Conservation (phyloP, 2,888 invertebrate species). For the Drosophila monieri region DNA sequence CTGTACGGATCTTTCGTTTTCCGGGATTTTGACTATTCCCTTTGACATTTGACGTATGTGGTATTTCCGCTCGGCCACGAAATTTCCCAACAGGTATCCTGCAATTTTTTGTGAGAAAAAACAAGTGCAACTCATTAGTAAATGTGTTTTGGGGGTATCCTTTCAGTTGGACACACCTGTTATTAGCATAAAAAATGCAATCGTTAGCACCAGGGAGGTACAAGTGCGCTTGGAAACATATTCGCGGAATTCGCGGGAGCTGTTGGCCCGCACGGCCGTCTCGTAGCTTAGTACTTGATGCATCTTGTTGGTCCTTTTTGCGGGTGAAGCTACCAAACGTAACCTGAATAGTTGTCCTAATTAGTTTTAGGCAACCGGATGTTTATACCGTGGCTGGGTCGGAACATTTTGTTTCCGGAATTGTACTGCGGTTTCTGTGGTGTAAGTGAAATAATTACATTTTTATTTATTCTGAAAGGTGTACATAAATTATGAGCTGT, state of each 20-base stretch:
- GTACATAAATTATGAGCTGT: neutral
- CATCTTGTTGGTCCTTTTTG: slow-evolving; percentile 63
- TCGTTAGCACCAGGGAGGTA: slow-evolving; percentile 81
- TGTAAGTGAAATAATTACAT: neutral
- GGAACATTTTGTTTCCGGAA: slow-evolving; percentile 16
- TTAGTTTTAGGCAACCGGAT: slow-evolving; percentile 5
- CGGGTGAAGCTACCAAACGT: neutral
- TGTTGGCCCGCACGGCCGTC: slow-evolving; percentile 83
- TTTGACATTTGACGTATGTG: slow-evolving; percentile 79
- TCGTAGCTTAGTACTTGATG: slow-evolving; percentile 84
- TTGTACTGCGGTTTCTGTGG: slow-evolving; percentile 6
- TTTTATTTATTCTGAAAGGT: neutral
- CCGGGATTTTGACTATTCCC: slow-evolving; percentile 59
- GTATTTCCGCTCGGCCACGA: slow-evolving; percentile 82
- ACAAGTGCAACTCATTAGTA: slow-evolving; percentile 61
- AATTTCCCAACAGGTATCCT: slow-evolving; percentile 84
- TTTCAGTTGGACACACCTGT: slow-evolving; percentile 72
- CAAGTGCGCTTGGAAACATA: slow-evolving; percentile 83
- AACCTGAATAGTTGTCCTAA: slow-evolving; percentile 10
- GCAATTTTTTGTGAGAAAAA: slow-evolving; percentile 9
- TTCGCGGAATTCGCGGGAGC: slow-evolving; percentile 82
- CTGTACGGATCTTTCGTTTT: slow-evolving; percentile 61
- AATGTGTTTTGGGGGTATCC: slow-evolving; percentile 2
- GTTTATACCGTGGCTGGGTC: too few species aligned
- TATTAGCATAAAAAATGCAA: slow-evolving; percentile 83